These are phyloP conservation scores for Gadus macrocephalus DNA, from an alignment of 2,113 vertebrate genomes.

Conservation along the genomic window DNA sequence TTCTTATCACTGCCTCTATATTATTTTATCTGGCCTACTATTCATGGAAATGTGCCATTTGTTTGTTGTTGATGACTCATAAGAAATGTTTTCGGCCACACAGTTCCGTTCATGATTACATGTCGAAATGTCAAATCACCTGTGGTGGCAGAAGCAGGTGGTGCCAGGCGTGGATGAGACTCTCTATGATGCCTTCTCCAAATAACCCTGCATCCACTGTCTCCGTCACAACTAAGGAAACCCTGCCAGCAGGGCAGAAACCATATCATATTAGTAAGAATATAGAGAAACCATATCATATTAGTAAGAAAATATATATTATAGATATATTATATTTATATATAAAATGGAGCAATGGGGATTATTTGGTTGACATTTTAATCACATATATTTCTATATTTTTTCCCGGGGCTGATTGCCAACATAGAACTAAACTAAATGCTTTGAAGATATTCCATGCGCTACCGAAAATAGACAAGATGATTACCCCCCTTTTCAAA, in stretches of 20 bases:
- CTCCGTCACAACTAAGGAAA: conserved; percentile 97
- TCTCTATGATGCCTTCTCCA: conserved; percentile 97
- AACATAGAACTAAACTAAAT: too few relatives aligned
- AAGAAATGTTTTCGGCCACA: too few relatives aligned
- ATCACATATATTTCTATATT: too few relatives aligned
- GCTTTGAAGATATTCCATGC: too few relatives aligned
- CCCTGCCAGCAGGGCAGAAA: conserved; percentile 64
- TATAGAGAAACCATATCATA: not conserved
- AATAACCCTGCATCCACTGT: conserved; percentile 97
- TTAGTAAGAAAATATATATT: not conserved
- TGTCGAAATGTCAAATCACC: conserved; percentile 63
- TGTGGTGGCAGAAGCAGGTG: conserved; percentile 88
- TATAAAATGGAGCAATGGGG: not conserved
- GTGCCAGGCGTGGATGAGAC: conserved; percentile 96
- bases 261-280: not conserved
- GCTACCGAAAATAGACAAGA: too few relatives aligned
- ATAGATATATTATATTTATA: not conserved
- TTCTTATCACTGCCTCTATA: not conserved
- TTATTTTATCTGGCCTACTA: not conserved
- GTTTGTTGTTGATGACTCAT: too few relatives aligned
- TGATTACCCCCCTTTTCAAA: too few relatives aligned
- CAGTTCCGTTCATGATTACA: not conserved
- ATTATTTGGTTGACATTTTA: not conserved
- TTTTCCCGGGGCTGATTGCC: too few relatives aligned
- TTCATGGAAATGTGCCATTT: too few relatives aligned